phyloP scores from a whole-genome alignment of 1,140 invertebrate genomes.

The Heliconius hewitsoni region DNA sequence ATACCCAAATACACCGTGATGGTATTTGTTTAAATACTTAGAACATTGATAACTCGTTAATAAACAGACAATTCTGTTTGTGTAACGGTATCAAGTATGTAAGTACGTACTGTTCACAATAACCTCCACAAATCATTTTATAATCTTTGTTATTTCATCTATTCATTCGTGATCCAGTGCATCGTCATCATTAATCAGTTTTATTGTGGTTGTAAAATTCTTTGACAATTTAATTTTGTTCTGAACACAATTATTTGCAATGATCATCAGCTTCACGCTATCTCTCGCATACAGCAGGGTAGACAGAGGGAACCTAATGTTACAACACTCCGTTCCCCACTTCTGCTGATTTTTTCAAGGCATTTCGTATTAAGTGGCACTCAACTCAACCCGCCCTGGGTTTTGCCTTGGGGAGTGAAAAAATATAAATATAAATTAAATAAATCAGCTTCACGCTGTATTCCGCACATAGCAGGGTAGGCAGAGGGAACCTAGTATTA shows the following conservation, averaged over 20 bases:
- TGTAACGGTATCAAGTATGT: constrained; percentile 26
- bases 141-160: constrained; percentile 32
- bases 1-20: not conserved
- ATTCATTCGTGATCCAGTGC: constrained; percentile 33
- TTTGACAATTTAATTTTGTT: constrained; percentile 33
- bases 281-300: too few species aligned
- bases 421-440: too few species aligned
- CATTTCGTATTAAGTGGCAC: not conserved
- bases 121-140: constrained; percentile 26
- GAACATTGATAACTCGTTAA: not conserved
- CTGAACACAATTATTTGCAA: too few species aligned
- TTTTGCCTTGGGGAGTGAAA: too few species aligned
- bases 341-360: too few species aligned
- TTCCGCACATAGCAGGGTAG: too few species aligned
- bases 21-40: constrained; percentile 6
- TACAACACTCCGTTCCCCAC: too few species aligned
- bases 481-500: too few species aligned
- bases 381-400: too few species aligned
- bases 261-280: too few species aligned
- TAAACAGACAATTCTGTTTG: not conserved
- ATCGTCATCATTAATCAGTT: constrained; percentile 39
- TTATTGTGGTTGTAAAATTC: constrained; percentile 23
- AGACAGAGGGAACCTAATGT: too few species aligned
- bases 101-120: constrained; percentile 16
- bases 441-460: too few species aligned